Base-by-base conservation (phyloP, 1,140 invertebrate genomes). In the Ylistrum balloti region DNA sequence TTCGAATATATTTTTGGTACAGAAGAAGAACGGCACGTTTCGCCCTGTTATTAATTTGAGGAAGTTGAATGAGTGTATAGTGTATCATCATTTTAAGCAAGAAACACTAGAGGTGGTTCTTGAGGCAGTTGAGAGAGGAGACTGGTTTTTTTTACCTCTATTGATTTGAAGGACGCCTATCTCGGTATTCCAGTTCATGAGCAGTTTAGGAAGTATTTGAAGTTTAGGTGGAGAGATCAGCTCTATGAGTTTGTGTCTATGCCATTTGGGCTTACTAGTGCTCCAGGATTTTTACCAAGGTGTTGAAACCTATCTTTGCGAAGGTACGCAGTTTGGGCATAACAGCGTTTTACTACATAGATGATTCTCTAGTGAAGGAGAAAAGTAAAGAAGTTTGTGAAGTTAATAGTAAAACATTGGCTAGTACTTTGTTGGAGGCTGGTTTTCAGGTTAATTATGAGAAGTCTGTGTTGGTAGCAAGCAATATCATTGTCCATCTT, bases 151-250 rank as follows among this genome's bases (percentile, higher is more conserved):
- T n/a, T 33, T 48, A 45, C 74, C 9, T 86, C 41, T 38, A 56
- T 92, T 48, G 91, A 92, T 88, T 33, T 92, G 5, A 91, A 88
- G 41, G 90, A 92, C 85, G 90, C 91, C 34, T 92, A 91, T 88
- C 86, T 91, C 32, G 35, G 34, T 85, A 87, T n/a, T n/a, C n/a
- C n/a, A n/a, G n/a, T 92, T 22, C 34, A 91, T 45, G n/a, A 28
- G 41, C 28, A 89, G 2, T 35, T 33, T 48, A 33, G 56, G 34
- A 89, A 91, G 33, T 89, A 74, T 86, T 33, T 92, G 15, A 85
- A 86, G 35, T 92, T 92, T 74, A 32, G 28, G 15, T 89, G 86
- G 86, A 41, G 74, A 33, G 86, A 34, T 86, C 17, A 5, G 22
- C 35, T 88, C 5, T 92, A 88, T 74, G 22, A 90, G 34, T 92